phyloP scores from a whole-genome alignment of 2,113 vertebrate genomes.

The Zosterops pallidus region DNA sequence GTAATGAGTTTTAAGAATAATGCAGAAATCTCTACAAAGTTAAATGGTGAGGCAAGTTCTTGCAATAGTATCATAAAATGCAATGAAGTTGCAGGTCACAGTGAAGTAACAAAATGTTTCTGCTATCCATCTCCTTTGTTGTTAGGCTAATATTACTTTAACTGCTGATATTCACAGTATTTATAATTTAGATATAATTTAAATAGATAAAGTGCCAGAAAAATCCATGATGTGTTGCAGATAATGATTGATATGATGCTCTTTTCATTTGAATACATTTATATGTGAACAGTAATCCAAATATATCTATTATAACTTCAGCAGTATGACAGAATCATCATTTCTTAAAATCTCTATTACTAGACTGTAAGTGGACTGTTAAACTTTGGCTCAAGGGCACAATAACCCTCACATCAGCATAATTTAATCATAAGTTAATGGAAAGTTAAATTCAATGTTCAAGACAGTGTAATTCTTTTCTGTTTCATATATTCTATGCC shows the following conservation, averaged over 20 bases:
- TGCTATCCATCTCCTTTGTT: slow-evolving; percentile 2
- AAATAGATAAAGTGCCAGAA: slow-evolving; percentile 19
- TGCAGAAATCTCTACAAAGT: not conserved
- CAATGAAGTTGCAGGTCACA: not conserved
- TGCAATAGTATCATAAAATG: not conserved
- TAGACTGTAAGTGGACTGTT: slow-evolving; percentile 63
- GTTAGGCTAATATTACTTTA: slow-evolving; percentile 49
- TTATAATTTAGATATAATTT: slow-evolving; percentile 51
- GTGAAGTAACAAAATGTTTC: slow-evolving; percentile 36
- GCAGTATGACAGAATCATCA: slow-evolving; percentile 58
- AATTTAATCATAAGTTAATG: slow-evolving; percentile 73
- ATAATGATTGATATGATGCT: slow-evolving; percentile 39
- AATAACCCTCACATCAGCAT: slow-evolving; percentile 66
- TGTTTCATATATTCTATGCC: slow-evolving; percentile 8
- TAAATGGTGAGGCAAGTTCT: not conserved
- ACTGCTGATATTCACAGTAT: slow-evolving; percentile 37
- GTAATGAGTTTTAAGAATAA: not conserved
- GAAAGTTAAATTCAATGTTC: slow-evolving; percentile 69
- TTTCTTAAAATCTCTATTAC: slow-evolving; percentile 68
- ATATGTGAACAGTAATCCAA: slow-evolving; percentile 44
- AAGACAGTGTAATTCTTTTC: slow-evolving; percentile 38
- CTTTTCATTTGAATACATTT: slow-evolving; percentile 68
- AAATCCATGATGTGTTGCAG: slow-evolving; percentile 19
- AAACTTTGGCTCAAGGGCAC: slow-evolving; percentile 70
- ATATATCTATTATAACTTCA: slow-evolving; percentile 48